Base-by-base conservation (phyloP, 2,797 vertebrate species). In the Rallus crepitans region DNA sequence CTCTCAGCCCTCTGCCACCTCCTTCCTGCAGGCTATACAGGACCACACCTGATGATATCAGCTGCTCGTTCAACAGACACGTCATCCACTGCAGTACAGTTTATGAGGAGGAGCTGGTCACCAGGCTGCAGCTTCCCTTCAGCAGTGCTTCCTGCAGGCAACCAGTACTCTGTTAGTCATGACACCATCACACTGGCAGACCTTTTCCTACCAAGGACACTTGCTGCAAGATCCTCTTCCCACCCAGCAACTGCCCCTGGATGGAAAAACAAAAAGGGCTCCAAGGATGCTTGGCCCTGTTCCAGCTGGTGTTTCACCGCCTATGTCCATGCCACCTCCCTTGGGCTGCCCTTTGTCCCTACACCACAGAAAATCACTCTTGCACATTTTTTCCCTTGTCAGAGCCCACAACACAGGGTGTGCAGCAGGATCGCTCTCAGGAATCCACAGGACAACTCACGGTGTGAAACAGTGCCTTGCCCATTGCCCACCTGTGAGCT, bases 71-170 rank as follows among this genome's bases (percentile, higher is more conserved):
- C 98, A 2, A 98, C 98, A 60, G 99, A 98, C 94, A 99, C 48
- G 64, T 98, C 98, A 52, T 99, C 98, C 7, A 98, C 98, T 0
- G 92, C 65, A 5, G 98, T 97, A 16, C 98, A 98, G 97, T 99
- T 99, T 98, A 99, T 99, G 82, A 97, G 98, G 93, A 99, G 97
- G 42, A 99, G 98, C 95, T 99, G 99, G 97, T 99, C 99, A 3
- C 99, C 99, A 0, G 99, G 98, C 96, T 99, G 97, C 93, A 98
- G 98, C 87, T 98, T 98, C 82, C 98, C 98, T 0, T 98, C 97
- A 2, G 98, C 98, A 0, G 97, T 97, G 77, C 98, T 96, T 63
- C 98, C 98, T 98, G 96, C 4, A 4, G 91, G 69, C n/a, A 37
- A 89, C 13, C 42, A 2, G 42, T 48, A 39, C 13, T 4, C 7